Base-by-base conservation (phyloP, 2,888 invertebrate genomes). In the Synergus umbraculus region DNA sequence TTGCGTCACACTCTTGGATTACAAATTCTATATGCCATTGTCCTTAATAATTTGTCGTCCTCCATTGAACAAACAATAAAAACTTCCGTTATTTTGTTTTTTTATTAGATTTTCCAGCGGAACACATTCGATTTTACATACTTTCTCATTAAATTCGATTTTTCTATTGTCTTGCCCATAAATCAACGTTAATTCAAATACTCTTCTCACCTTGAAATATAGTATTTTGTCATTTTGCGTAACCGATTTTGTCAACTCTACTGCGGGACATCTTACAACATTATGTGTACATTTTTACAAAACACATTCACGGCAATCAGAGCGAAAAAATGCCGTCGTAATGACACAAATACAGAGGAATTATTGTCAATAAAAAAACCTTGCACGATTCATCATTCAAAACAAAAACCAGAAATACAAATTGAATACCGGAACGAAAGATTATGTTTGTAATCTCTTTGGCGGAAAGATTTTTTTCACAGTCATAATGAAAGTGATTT, bases 1-100 rank as follows among this genome's bases (percentile, higher is more conserved):
- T 69, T 29, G 22, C 18, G 69, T 69, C 69, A 69, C 29, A 69
- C 66, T 46, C 46, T 69, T 69, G 22, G 46, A 69, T 69, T 69
- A 49, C 12, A 69, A 69, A 69, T 67, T 67, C 43, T 69, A 12
- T 46, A 69, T 49, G 46, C 29, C 29, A 46, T 46, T 15, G 69
- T 69, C 46, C 69, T 69, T 69, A 69, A 18, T 44, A 69, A 29
- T 5, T 49, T 29, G n/a, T 8, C 29, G 46, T 69, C 13, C 46
- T 15, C 46, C n/a, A 18, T 18, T 18, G 10, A 64, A 44, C 8
- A 54, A 43, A 43, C 65, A 22, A 22, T 46, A 69, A 18, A 49
- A 29, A 69, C 15, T 49, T 49, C 69, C 69, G 69, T n/a, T 66
- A n/a, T 41, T 9, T n/a, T 4, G 12, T 15, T 10, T 15, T 10